phyloP scores from a whole-genome alignment of 2,113 vertebrate species.

The Parus major region DNA sequence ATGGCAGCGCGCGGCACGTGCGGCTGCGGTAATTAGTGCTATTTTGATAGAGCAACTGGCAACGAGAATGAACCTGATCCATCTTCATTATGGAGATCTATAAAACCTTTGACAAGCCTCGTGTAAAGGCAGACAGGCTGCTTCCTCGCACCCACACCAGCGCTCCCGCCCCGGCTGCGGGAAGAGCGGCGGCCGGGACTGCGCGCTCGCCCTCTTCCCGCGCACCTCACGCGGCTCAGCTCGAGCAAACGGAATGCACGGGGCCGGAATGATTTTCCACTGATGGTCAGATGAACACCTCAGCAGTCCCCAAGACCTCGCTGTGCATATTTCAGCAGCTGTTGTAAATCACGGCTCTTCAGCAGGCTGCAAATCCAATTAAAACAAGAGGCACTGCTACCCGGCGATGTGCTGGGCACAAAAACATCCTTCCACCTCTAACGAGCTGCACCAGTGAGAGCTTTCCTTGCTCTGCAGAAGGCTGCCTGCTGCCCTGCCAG shows the following conservation, averaged over 20 bases:
- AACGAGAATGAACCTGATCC: constrained; percentile 9
- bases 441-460: background rate
- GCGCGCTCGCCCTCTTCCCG: background rate
- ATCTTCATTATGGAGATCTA: constrained; percentile 2
- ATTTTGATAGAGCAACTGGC: constrained; percentile 78
- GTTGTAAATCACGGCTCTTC: background rate
- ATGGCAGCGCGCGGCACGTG: background rate
- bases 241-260: accelerated
- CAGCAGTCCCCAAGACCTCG: background rate
- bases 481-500: background rate
- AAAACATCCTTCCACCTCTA: background rate
- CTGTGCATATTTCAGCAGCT: background rate
- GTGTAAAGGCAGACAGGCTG: background rate
- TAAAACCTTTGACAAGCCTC: background rate
- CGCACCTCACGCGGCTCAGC: background rate
- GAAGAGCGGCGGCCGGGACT: background rate
- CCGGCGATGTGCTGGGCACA: background rate
- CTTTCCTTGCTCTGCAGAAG: background rate
- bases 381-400: background rate
- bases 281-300: background rate
- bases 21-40: constrained; percentile 79
- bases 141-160: accelerated
- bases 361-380: background rate
- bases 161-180: accelerated
- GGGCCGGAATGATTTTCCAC: background rate